These are phyloP conservation scores for Theocolax elegans DNA, from an alignment of 1,140 invertebrate species.

Conservation along the genomic window DNA sequence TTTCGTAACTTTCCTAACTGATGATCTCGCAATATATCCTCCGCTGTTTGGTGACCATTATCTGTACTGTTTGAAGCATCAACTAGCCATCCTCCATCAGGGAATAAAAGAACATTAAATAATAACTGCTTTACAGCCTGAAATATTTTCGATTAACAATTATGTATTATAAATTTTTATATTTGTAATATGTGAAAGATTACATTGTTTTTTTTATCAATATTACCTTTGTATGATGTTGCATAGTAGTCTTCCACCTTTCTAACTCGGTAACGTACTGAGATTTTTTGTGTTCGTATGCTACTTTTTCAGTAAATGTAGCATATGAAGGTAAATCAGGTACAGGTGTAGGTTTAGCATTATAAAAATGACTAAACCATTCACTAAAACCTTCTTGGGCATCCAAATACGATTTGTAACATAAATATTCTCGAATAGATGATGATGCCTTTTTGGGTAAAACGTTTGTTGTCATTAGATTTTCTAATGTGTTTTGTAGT, in stretches of 20 bases:
- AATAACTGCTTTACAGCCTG: constrained; percentile 81
- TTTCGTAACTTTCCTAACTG: constrained; percentile 82
- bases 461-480: constrained; percentile 56
- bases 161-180: neutral
- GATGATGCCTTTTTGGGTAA: constrained; percentile 65
- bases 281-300: constrained; percentile 83
- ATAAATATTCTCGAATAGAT: constrained; percentile 79
- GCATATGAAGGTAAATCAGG: constrained; percentile 71
- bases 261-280: constrained; percentile 81
- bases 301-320: constrained; percentile 88
- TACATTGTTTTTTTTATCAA: neutral
- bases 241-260: constrained; percentile 79
- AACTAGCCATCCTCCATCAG: constrained; percentile 89
- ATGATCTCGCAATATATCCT: constrained; percentile 67
- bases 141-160: constrained; percentile 37
- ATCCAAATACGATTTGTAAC: constrained; percentile 82
- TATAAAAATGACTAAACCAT: constrained; percentile 88
- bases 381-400: constrained; percentile 88
- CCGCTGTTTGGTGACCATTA: constrained; percentile 59
- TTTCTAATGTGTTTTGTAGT: constrained; percentile 64
- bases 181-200: no score
- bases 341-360: constrained; percentile 78
- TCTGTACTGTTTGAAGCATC: constrained; percentile 72
- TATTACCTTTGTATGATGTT: constrained; percentile 73
- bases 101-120: constrained; percentile 90